Evolutionary conservation across 2,797 vertebrate species (phyloP).

Genomic region (Helarctos malayanus): DNA sequence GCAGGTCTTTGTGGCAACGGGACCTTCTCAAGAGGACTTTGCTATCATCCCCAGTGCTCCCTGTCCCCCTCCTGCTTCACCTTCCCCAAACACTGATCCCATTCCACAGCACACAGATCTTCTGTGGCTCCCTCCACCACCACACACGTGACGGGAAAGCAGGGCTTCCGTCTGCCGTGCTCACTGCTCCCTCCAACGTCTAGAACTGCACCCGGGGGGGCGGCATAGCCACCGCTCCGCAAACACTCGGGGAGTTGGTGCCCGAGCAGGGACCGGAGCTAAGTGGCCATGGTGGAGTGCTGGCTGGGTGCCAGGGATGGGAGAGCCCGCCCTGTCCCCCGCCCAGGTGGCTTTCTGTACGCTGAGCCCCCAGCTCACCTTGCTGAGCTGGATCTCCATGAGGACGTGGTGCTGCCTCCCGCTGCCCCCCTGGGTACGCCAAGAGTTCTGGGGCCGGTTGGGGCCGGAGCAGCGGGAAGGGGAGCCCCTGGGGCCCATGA

Average conservation of each 20-base stretch:
- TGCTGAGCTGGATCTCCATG: slow-evolving; percentile 97
- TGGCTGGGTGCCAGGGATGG: background rate
- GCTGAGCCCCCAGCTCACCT: slow-evolving; percentile 86
- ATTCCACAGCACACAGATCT: fast-evolving
- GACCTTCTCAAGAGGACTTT: background rate
- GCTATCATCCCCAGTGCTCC: background rate
- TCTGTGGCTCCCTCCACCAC: background rate
- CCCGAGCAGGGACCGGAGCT: fast-evolving
- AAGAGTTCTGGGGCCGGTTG: slow-evolving; percentile 95
- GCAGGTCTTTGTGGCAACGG: background rate
- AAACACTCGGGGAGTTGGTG: fast-evolving
- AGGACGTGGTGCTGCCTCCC: slow-evolving; percentile 94
- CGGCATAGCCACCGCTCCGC: fast-evolving
- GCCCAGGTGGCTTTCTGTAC: fast-evolving
- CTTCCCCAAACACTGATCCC: background rate
- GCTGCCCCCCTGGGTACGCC: slow-evolving; percentile 94
- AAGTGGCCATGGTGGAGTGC: fast-evolving
- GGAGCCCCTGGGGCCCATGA: slow-evolving; percentile 90
- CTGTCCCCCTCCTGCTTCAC: no score
- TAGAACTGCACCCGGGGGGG: background rate
- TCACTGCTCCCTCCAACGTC: fast-evolving
- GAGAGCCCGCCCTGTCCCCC: background rate
- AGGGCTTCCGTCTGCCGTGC: background rate
- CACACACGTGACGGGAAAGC: background rate
- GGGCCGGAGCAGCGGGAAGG: slow-evolving; percentile 92